Percentiles rank a stretch among this genome's conserved stretches.
Conservation (phyloP, 2,113 vertebrate genomes). For the Corythaixoides concolor region DNA sequence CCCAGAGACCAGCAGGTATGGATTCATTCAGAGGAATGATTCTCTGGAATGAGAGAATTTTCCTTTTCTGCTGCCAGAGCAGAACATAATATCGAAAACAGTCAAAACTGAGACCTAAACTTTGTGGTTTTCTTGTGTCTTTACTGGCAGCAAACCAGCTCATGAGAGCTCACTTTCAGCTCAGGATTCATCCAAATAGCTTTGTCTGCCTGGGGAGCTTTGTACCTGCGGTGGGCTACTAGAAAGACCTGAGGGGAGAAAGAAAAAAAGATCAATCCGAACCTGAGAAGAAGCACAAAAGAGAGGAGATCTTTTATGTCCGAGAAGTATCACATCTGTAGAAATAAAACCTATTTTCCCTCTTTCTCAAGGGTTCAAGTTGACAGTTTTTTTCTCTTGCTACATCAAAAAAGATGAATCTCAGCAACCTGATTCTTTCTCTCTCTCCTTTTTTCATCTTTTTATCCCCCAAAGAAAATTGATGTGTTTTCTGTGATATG, state of each 20-base stretch:
- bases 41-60: neutral
- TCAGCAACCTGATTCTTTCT: neutral
- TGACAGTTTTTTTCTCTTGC: neutral
- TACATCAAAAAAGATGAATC: neutral
- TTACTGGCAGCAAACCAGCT: neutral
- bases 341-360: neutral
- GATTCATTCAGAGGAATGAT: neutral
- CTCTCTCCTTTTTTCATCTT: neutral
- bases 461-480: neutral
- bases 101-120: neutral
- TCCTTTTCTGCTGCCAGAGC: neutral
- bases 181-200: neutral
- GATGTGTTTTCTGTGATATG: neutral
- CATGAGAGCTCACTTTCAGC: neutral
- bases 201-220: neutral
- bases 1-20: neutral
- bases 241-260: neutral
- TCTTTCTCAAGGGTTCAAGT: neutral
- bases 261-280: neutral
- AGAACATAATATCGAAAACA: neutral
- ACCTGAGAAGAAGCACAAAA: neutral
- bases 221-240: neutral
- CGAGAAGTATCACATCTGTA: neutral
- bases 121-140: neutral
- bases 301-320: neutral